These are phyloP conservation scores for Psittacara wagleri DNA, from an alignment of 2,113 vertebrate species.

Conservation along the genomic window DNA sequence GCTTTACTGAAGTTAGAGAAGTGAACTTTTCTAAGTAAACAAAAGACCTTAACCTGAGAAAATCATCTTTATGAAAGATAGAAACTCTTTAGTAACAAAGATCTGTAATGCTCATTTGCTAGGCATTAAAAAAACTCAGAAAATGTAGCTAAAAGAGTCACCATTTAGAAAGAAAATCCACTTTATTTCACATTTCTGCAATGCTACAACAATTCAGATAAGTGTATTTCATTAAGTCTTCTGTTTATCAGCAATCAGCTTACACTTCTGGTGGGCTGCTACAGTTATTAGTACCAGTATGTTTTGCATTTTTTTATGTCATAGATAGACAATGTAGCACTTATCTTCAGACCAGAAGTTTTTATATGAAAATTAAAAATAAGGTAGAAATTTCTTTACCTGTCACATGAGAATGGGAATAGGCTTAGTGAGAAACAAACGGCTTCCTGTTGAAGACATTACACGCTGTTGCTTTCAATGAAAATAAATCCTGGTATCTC, in stretches of 20 bases:
- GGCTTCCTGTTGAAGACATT: neutral
- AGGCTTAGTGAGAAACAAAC: slow-evolving; percentile 22
- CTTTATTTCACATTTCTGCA: neutral
- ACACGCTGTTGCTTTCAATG: neutral
- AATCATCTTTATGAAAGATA: neutral
- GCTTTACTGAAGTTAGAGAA: neutral
- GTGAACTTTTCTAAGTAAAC: neutral
- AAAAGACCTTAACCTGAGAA: neutral
- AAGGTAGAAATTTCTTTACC: neutral
- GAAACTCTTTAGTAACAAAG: neutral
- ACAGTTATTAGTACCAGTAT: neutral
- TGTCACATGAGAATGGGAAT: slow-evolving; percentile 7
- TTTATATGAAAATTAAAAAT: slow-evolving; percentile 28
- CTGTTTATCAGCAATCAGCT: neutral
- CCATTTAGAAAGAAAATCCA: neutral
- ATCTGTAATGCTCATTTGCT: neutral
- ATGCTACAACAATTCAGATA: neutral
- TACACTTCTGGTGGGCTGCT: neutral
- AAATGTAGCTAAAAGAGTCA: neutral
- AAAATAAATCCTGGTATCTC: neutral
- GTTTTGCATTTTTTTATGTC: neutral
- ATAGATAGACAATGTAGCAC: neutral
- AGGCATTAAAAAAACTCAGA: neutral
- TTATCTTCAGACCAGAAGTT: neutral
- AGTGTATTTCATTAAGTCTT: neutral